Conservation (phyloP, 1,140 invertebrate species). For the Halictus rubicundus region DNA sequence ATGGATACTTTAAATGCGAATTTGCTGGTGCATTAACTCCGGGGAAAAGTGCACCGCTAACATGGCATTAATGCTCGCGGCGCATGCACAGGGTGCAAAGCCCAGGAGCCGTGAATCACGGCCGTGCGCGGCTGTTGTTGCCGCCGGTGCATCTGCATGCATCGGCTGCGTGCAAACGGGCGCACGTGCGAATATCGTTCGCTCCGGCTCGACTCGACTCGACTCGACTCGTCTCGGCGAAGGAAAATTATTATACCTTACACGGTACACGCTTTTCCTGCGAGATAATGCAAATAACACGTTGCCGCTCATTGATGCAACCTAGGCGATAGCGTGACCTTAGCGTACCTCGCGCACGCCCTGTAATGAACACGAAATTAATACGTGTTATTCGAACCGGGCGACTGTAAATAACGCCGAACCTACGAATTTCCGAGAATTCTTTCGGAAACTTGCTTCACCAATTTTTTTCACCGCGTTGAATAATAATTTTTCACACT, state of each 20-base stretch:
- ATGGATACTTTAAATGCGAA: slow-evolving; percentile 64
- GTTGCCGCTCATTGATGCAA: background rate
- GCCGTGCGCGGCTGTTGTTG: slow-evolving; percentile 22
- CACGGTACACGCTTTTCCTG: background rate
- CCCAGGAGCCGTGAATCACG: slow-evolving; percentile 54
- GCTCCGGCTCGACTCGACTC: too few species aligned
- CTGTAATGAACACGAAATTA: background rate
- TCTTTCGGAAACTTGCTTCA: too few species aligned
- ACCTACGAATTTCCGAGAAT: too few species aligned
- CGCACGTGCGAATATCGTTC: background rate
- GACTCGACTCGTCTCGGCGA: too few species aligned
- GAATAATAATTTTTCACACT: too few species aligned
- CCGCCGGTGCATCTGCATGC: slow-evolving; percentile 12
- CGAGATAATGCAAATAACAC: slow-evolving; percentile 19
- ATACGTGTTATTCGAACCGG: background rate
- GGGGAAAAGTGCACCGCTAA: slow-evolving; percentile 56
- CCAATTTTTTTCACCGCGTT: too few species aligned
- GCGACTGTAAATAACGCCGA: background rate
- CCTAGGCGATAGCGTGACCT: background rate
- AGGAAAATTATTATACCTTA: slow-evolving; percentile 19
- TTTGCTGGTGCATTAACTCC: slow-evolving; percentile 64
- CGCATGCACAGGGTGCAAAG: slow-evolving; percentile 48
- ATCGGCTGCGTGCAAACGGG: slow-evolving; percentile 14
- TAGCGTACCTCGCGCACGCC: background rate
- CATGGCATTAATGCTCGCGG: slow-evolving; percentile 56